Evolutionary conservation across 2,113 vertebrate genomes (phyloP).

Genomic region (Ictidomys tridecemlineatus): DNA sequence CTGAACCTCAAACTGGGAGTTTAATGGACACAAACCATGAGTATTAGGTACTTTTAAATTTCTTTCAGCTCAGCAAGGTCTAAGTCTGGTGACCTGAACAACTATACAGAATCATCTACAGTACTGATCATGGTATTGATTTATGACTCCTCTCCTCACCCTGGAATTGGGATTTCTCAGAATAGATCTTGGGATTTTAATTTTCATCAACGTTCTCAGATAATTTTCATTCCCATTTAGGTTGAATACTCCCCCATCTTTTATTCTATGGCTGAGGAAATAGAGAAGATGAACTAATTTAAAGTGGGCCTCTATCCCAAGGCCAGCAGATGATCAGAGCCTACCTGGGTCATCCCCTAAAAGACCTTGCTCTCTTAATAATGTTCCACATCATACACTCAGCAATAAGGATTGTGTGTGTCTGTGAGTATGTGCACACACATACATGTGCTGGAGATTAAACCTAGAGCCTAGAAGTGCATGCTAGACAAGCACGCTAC

Average conservation of each 20-base stretch:
- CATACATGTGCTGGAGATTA: neutral
- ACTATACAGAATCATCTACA: neutral
- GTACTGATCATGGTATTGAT: neutral
- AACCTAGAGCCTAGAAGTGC: neutral
- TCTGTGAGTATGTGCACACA: too few relatives aligned
- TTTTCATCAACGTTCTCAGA: neutral
- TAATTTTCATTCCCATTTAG: neutral
- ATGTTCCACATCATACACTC: neutral
- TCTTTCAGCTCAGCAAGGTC: neutral
- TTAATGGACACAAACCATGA: neutral
- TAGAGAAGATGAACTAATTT: slow-evolving; percentile 9
- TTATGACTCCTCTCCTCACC: neutral
- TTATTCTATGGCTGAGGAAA: neutral
- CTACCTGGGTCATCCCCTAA: neutral
- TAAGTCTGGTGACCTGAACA: neutral
- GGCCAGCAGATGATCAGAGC: neutral
- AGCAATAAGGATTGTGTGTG: neutral
- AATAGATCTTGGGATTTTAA: neutral
- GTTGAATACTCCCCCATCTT: neutral
- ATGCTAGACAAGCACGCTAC: neutral
- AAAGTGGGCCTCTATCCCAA: neutral
- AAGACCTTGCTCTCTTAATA: neutral
- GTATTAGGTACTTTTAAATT: neutral
- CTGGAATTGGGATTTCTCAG: neutral
- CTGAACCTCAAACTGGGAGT: neutral